phyloP scores from a whole-genome alignment of 2,113 vertebrate genomes.

The Corydoras sp. region DNA sequence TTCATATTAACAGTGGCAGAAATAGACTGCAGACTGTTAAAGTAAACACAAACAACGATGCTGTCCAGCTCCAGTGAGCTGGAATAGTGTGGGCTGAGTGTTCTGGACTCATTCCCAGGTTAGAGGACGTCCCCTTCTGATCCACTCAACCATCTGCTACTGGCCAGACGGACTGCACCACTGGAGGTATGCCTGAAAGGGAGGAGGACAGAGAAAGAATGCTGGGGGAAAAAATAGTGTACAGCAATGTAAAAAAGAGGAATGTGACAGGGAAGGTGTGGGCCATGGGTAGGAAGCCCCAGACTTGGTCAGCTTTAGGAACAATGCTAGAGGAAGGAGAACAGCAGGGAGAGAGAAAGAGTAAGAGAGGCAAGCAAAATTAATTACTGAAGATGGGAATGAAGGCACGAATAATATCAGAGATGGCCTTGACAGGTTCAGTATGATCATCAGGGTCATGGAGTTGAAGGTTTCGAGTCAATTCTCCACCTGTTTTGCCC shows the following conservation, averaged over 20 bases:
- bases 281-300: background rate
- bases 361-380: background rate
- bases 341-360: conserved; percentile 10
- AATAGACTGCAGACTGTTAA: conserved; percentile 36
- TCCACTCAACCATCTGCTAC: conserved; percentile 68
- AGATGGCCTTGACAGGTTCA: conserved; percentile 46
- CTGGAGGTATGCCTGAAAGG: conserved; percentile 47
- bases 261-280: conserved; percentile 6
- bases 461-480: conserved; percentile 68
- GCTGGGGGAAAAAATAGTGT: conserved; percentile 1
- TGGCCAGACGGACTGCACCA: conserved; percentile 65
- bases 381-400: conserved; percentile 1
- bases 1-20: conserved; percentile 29
- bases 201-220: conserved; percentile 19
- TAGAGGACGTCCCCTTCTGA: conserved; percentile 72
- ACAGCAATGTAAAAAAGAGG: conserved; percentile 9
- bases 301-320: too few relatives aligned
- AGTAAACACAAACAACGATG: conserved; percentile 26
- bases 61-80: conserved; percentile 60
- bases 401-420: conserved; percentile 31
- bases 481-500: conserved; percentile 66
- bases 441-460: conserved; percentile 44
- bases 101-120: conserved; percentile 67
- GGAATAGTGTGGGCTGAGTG: conserved; percentile 54
- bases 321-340: background rate